Evolutionary conservation across 2,888 invertebrate genomes (phyloP), one percentile per base, ranked within the genome.

Genomic region (Aethes cnicana): DNA sequence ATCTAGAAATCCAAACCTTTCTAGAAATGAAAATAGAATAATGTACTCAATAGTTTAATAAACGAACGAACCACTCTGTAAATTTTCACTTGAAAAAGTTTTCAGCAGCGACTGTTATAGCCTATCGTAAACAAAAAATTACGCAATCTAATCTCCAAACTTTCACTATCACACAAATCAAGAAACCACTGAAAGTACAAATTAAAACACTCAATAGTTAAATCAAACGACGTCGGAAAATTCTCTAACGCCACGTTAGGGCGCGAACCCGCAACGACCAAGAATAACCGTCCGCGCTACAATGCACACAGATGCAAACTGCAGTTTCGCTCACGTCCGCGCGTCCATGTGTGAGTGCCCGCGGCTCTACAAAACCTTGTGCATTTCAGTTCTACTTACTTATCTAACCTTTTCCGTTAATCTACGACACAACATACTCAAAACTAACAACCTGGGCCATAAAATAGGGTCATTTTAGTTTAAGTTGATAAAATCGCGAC

Each of bases 311-410:
- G 47, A 49, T 62, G 64, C 63, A 74, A 62, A 80, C 61, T 87
- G 88, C 88, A 88, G 56, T 72, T 71, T 70, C 70, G 77, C 78
- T 68, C 59, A 72, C 72, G 76, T 68, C 69, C 57, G 48, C 47
- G 28, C 48, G 54, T 53, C 41, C 4, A 53, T 63, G 84, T 86
- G 81, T 80, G 86, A 53, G 80, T 78, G 73, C 68, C 68, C 78
- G 74, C 72, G 81, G 78, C 78, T 73, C 81, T 82, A 82, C 72
- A 75, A 81, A 52, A 85, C 85, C 85, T 84, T 77, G 81, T 75
- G 68, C 74, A 81, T 81, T 86, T 87, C 69, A 81, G 78, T 81
- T 77, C 70, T 74, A 74, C 75, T 72, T 67, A 73, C 77, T 81
- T 84, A 81, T 82, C 81, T 75, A 66, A 74, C 62, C 69, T 74